Percentiles rank a stretch among this genome's conserved stretches.
These are phyloP conservation scores for Eristalis intricaria DNA, from an alignment of 2,888 invertebrate species.

Conservation along the genomic window DNA sequence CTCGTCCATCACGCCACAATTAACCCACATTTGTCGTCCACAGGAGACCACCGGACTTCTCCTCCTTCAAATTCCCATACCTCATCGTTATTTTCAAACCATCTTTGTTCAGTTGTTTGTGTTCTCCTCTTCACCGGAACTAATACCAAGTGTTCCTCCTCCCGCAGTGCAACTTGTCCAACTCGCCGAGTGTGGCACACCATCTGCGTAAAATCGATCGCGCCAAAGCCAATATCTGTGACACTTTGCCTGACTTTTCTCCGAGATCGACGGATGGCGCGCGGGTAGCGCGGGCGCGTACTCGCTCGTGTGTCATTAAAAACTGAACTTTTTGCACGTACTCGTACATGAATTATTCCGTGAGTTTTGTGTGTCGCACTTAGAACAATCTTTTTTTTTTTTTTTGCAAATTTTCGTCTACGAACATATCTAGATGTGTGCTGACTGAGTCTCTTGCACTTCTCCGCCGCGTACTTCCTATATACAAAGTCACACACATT, in stretches of 20 bases:
- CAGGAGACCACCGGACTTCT: background rate
- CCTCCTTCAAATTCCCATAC: background rate
- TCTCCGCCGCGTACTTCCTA: slow-evolving; percentile 54
- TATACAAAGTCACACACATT: slow-evolving; percentile 31
- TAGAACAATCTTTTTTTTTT: background rate
- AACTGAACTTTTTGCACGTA: slow-evolving; percentile 64
- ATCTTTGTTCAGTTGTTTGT: background rate
- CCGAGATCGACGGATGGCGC: slow-evolving; percentile 7
- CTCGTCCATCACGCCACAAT: background rate
- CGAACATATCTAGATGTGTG: slow-evolving; percentile 25
- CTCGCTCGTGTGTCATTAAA: slow-evolving; percentile 57
- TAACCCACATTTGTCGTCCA: background rate
- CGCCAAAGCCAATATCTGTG: slow-evolving; percentile 7
- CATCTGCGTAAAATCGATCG: slow-evolving; percentile 59
- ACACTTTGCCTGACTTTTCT: slow-evolving; percentile 3
- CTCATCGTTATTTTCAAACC: background rate
- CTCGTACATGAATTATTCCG: slow-evolving; percentile 9
- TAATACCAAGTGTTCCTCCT: slow-evolving; percentile 14
- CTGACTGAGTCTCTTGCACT: background rate
- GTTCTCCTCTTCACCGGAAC: slow-evolving; percentile 51
- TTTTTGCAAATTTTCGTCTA: slow-evolving; percentile 43
- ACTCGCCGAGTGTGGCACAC: slow-evolving; percentile 2
- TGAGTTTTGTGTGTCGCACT: slow-evolving; percentile 29
- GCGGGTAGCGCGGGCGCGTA: slow-evolving; percentile 3
- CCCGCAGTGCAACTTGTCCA: background rate